These are phyloP conservation scores for Euplexia lucipara DNA, from an alignment of 2,888 invertebrate genomes.

Conservation along the genomic window DNA sequence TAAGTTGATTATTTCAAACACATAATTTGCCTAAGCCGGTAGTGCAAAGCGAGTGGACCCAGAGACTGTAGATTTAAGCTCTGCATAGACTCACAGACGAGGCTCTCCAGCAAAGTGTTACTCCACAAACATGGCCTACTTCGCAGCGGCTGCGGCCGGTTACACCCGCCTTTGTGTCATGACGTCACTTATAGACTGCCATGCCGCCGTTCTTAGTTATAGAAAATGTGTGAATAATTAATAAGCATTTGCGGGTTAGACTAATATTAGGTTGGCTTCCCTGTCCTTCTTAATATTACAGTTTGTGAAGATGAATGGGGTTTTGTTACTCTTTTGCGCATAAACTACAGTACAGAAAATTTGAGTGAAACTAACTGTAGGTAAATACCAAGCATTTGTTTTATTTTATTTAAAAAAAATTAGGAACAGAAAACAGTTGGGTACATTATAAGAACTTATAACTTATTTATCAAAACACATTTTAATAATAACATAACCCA, in stretches of 20 bases:
- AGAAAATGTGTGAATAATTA: not conserved
- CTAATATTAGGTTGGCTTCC: not conserved
- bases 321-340: too few relatives aligned
- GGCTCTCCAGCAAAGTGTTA: conserved; percentile 42
- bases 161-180: conserved; percentile 46
- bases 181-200: conserved; percentile 40
- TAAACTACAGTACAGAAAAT: too few relatives aligned
- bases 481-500: too few relatives aligned
- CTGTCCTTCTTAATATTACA: too few relatives aligned
- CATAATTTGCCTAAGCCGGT: not conserved
- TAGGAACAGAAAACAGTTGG: too few relatives aligned
- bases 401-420: too few relatives aligned
- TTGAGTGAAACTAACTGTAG: too few relatives aligned
- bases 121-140: conserved; percentile 62
- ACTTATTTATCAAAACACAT: too few relatives aligned
- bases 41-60: not conserved
- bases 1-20: not conserved
- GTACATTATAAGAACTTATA: too few relatives aligned
- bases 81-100: conserved; percentile 26
- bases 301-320: too few relatives aligned
- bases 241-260: not conserved
- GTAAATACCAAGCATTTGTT: too few relatives aligned
- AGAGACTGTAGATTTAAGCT: conserved; percentile 18
- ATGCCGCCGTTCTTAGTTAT: not conserved
- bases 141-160: conserved; percentile 47